Percentiles rank a stretch among this genome's conserved stretches.
phyloP scores from a whole-genome alignment of 1,140 invertebrate genomes.

The Agrypnia vestita region DNA sequence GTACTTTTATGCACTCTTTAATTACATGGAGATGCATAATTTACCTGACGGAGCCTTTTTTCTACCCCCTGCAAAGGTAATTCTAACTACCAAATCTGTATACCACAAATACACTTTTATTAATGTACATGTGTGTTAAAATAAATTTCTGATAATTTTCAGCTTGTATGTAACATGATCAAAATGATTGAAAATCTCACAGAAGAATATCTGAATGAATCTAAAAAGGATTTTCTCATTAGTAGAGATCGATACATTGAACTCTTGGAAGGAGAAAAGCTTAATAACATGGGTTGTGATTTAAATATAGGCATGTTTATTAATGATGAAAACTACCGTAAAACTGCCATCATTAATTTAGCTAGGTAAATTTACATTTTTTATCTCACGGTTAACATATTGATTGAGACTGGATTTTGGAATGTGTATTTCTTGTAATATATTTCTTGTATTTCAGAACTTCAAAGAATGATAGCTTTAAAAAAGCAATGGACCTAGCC shows the following conservation, averaged over 20 bases:
- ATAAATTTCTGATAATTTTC: constrained; percentile 7
- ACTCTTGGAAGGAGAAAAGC: constrained; percentile 56
- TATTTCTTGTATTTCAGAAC: constrained; percentile 35
- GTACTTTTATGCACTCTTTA: constrained; percentile 56
- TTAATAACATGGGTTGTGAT: constrained; percentile 51
- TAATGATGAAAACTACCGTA: constrained; percentile 51
- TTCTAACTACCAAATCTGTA: background rate
- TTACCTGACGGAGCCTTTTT: constrained; percentile 54
- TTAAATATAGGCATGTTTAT: constrained; percentile 53
- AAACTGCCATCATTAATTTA: constrained; percentile 50
- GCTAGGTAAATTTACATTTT: constrained; percentile 32
- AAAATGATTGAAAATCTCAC: constrained; percentile 34
- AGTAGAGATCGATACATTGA: constrained; percentile 51
- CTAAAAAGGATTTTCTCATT: constrained; percentile 40
- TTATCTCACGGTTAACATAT: no score
- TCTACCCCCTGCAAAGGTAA: constrained; percentile 47
- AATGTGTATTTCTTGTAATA: background rate
- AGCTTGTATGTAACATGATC: constrained; percentile 53
- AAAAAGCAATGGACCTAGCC: constrained; percentile 52
- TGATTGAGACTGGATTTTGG: no score
- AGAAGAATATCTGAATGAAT: constrained; percentile 40
- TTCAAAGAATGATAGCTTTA: constrained; percentile 29
- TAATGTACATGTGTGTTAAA: background rate
- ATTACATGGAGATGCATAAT: constrained; percentile 51
- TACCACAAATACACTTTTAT: background rate